Evolutionary conservation across 2,797 vertebrate genomes (phyloP), one percentile per base, ranked within the genome.

Genomic region (Channallabes apus): DNA sequence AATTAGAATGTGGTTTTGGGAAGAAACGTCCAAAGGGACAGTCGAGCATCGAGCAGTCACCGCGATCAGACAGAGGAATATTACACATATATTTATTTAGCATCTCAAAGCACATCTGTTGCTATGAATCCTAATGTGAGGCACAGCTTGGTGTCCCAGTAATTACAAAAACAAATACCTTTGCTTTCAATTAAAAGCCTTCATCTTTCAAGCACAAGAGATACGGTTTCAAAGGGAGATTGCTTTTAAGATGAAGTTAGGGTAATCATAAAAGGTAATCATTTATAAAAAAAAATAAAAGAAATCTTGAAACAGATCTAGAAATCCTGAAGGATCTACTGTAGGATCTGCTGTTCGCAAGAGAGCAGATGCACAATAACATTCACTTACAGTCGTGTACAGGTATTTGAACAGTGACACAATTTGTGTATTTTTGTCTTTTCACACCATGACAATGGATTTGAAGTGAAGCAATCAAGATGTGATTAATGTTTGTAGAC

Each of bases 131-230:
- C 90, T 94, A 92, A 95, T 95, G 94, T 95, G 92, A 92, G 91
- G 92, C 94, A 85, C 94, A 95, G 95, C 94, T 95, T 95, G 95
- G 93, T 83, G 91, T 93, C 93, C 91, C 89, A 76, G 93, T 94
- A 95, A 95, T 95, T 94, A 95, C 94, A 93, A 91, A 89, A 91
- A 90, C 91, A 68, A 88, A 91, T 94, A 93, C 92, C 91, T 95
- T 94, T 92, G 91, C 94, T 94, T 91, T 91, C 38, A 93, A 94
- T 95, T 94, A 93, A 95, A 94, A 93, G 93, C 89, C 91, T 94
- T 93, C 91, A 93, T 94, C 92, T 94, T 93, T 91, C 80, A 84
- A 85, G 73, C 83, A 94, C 94, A 95, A 89, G 86, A 87, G 94
- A 95, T 95, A 94, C 93, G 89, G 89, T 93, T 95, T 95, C 94